phyloP scores from a whole-genome alignment of 2,888 invertebrate species.

The Melanostoma scalare region DNA sequence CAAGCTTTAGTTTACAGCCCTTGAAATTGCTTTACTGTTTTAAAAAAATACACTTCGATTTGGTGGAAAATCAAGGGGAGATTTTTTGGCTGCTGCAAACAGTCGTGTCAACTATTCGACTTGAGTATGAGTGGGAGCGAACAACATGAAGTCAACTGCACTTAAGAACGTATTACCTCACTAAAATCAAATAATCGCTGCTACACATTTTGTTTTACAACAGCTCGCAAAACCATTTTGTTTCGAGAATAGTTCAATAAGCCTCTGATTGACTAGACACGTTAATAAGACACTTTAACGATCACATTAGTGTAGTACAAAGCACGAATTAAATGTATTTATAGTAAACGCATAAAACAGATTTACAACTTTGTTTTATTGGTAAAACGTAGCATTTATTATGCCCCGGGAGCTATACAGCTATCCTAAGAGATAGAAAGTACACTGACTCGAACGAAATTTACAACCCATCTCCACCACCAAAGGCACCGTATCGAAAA shows the following conservation, averaged over 20 bases:
- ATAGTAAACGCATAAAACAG: not conserved
- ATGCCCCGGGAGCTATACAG: not conserved
- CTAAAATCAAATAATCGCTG: not conserved
- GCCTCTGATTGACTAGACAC: not conserved
- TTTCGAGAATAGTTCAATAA: not conserved
- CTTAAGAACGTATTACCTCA: not conserved
- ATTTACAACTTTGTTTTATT: not conserved
- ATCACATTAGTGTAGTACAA: not conserved
- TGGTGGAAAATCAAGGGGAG: too few species aligned
- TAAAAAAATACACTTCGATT: too few species aligned
- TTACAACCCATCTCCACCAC: not conserved
- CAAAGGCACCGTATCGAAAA: conserved; percentile 18
- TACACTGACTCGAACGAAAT: too few species aligned
- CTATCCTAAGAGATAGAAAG: too few species aligned
- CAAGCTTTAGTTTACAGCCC: too few species aligned
- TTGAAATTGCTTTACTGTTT: too few species aligned
- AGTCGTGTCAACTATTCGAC: too few species aligned
- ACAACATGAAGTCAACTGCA: too few species aligned
- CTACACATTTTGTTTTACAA: not conserved
- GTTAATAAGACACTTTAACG: conserved; percentile 5
- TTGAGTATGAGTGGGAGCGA: too few species aligned
- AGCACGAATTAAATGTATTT: conserved; percentile 1
- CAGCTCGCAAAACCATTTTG: too few species aligned
- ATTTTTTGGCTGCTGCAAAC: too few species aligned
- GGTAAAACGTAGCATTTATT: not conserved